Base-by-base conservation (phyloP, 2,888 invertebrate species). In the Amiota communis region DNA sequence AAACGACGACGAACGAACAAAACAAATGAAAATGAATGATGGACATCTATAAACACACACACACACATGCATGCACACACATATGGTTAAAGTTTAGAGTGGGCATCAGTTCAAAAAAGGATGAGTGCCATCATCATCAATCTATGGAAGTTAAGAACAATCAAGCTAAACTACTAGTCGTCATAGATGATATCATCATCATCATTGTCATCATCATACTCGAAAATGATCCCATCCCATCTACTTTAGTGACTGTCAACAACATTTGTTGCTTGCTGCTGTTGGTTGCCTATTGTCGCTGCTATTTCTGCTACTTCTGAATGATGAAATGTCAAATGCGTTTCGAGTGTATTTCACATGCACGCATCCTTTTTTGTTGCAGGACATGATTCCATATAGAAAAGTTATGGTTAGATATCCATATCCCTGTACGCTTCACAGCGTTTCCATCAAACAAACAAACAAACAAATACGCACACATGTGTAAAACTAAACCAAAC, bases 311-410 rank as follows among this genome's bases (percentile, higher is more conserved):
- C 51, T 59, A 64, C 36, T 36, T 36, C 74, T 70, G 79, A 75
- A 82, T 79, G 84, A 81, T 85, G 84, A 82, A 82, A 87, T 86
- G 86, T 86, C 86, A 83, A 87, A 85, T 82, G 83, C 77, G 79
- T 77, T 49, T 76, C 47, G 17, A 76, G 70, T 70, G 71, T 76
- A 72, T 78, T 65, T 70, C 17, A 17, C 17, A 20, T 59, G 59
- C 23, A 59, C 70, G 72, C 73, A 48, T 72, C 76, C 82, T 77
- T 77, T 71, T 71, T 70, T 74, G 78, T 74, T 78, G 79, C 76
- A 74, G 70, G 70, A 70, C 57, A 71, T n/a, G n/a, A 67, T 49
- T 65, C 49, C 53, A 11, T 13, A 17, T 73, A 23, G 23, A 23
- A 23, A 36, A 36, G 36, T 36, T n/a, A 36, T 36, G 36, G 36